Base-by-base conservation (phyloP, 2,797 vertebrate species). In the Pipistrellus pygmaeus region DNA sequence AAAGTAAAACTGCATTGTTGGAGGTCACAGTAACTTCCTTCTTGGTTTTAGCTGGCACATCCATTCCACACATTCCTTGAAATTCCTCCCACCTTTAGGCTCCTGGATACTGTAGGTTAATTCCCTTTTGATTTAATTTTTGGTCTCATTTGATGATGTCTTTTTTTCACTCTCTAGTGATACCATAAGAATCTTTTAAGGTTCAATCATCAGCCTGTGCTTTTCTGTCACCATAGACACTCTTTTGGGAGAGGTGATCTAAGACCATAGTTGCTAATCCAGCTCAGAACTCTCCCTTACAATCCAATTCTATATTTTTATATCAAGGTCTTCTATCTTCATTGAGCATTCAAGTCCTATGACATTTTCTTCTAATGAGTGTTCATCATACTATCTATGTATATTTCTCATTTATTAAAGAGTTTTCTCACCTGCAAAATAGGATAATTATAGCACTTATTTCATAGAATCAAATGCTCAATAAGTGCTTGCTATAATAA, bases 381-480 rank as follows among this genome's bases (percentile, higher is more conserved):
- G 18, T 46, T 41, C 23, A 46, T 38, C 21, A 14, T 86, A 46
- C 82, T 91, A 0, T 27, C 60, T 84, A 32, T n/a, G 18, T 84
- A n/a, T 48, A 78, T 77, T 88, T 93, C 21, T 82, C n/a, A 60
- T 72, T 38, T 90, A 69, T 55, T 92, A n/a, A 80, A 77, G 3
- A 72, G 13, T 69, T 84, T 87, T 89, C 30, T 91, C 17, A 76
- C 32, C 48, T 83, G 86, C 17, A 85, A 76, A 92, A 82, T 41
- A 90, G 38, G 21, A 68, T 86, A 85, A 69, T 2, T 51, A 4
- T 27, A 85, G 32, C 27, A 64, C 35, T 38, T 46, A 73, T 46
- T 48, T 73, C 38, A 68, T 17, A 32, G 38, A 77, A 27, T 66
- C 73, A 75, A 88, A 23, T 64, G 13, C 6, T 91, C 30, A 62